A percentile compares a stretch with the other conserved stretches of the same genome.
Conservation (phyloP, 2,888 invertebrate genomes). For the Thymelicus lineola region DNA sequence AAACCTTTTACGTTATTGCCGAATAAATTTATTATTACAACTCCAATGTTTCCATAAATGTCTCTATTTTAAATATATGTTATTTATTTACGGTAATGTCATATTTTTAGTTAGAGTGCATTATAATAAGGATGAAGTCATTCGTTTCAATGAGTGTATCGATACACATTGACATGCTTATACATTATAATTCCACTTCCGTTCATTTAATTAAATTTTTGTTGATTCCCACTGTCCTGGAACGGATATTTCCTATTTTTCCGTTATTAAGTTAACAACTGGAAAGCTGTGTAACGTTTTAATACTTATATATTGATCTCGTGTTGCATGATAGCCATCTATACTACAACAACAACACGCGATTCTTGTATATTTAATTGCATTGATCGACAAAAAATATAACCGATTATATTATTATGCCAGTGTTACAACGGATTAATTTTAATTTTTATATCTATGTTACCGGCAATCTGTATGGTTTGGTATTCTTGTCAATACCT, state of each 20-base stretch:
- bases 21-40: neutral
- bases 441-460: neutral
- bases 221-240: neutral
- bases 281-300: conserved; percentile 17
- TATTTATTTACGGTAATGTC: neutral
- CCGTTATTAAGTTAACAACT: conserved; percentile 24
- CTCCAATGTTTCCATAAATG: too few species aligned
- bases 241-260: conserved; percentile 1
- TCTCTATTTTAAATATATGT: neutral
- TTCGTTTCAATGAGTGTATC: neutral
- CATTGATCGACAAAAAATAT: conserved; percentile 17
- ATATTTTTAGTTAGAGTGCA: neutral
- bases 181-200: neutral
- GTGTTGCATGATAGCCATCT: conserved; percentile 39
- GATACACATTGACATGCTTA: neutral
- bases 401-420: neutral
- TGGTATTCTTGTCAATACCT: too few species aligned
- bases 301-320: conserved; percentile 27
- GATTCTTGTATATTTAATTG: conserved; percentile 35
- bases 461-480: too few species aligned
- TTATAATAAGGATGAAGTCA: neutral
- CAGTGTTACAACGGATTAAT: neutral
- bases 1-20: conserved; percentile 4
- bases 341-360: conserved; percentile 46
- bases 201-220: neutral